Conservation (phyloP, 2,113 vertebrate species). For the Chloropsis cyanopogon region DNA sequence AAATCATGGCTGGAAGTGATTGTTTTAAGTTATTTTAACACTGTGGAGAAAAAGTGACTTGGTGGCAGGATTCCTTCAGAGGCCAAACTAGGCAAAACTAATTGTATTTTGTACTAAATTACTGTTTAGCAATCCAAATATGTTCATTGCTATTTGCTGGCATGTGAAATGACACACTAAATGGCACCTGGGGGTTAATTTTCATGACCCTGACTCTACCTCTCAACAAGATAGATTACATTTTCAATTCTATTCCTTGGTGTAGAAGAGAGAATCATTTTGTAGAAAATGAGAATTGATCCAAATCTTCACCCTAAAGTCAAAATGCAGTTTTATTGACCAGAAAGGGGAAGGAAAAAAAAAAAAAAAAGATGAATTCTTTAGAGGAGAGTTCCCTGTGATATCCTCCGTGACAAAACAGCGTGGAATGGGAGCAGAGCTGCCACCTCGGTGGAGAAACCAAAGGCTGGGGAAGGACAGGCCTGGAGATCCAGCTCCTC, state of each 20-base stretch:
- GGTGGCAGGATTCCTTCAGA: neutral
- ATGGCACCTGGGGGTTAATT: conserved; percentile 47
- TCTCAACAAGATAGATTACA: conserved; percentile 62
- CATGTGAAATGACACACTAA: conserved; percentile 6
- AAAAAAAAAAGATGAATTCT: neutral
- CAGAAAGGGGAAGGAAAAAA: neutral
- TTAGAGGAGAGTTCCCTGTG: neutral
- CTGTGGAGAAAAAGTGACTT: neutral
- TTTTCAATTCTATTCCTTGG: conserved; percentile 56
- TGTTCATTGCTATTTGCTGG: neutral
- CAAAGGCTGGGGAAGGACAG: neutral
- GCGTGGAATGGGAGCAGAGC: neutral
- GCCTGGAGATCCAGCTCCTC: neutral
- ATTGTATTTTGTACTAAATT: conserved; percentile 9
- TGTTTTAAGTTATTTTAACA: neutral
- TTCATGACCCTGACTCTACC: conserved; percentile 44
- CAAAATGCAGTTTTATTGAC: conserved; percentile 57
- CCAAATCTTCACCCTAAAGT: conserved; percentile 56
- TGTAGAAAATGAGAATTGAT: conserved; percentile 68
- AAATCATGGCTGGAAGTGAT: neutral
- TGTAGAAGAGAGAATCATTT: conserved; percentile 51
- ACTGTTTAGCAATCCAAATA: conserved; percentile 33
- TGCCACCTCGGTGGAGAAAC: neutral
- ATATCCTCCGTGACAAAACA: neutral
- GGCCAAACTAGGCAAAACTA: neutral